Conservation (phyloP, 2,113 vertebrate species). For the Butorides virescens region DNA sequence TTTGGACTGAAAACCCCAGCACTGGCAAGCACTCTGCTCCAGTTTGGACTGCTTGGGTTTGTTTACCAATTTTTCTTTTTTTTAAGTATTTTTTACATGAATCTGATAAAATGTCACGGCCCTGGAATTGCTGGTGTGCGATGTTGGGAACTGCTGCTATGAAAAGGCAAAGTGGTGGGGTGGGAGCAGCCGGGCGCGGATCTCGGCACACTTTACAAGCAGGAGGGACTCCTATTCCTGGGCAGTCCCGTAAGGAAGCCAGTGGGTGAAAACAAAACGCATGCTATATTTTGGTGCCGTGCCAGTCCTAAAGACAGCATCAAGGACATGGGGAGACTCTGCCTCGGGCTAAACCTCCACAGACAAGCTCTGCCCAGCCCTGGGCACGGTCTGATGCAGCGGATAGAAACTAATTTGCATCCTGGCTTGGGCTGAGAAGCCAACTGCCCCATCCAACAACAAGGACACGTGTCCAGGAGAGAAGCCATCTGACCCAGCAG, state of each 20-base stretch:
- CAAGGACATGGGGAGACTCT: fast-evolving
- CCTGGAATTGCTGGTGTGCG: fast-evolving
- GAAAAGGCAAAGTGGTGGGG: neutral
- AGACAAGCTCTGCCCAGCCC: neutral
- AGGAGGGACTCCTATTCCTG: neutral
- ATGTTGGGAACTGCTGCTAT: neutral
- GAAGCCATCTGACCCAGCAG: neutral
- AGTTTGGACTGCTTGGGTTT: neutral
- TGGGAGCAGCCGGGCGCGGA: neutral
- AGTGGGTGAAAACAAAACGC: neutral
- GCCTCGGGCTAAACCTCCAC: fast-evolving
- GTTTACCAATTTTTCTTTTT: neutral
- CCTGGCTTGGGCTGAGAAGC: fast-evolving
- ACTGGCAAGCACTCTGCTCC: neutral
- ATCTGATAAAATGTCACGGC: neutral
- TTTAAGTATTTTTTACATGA: neutral
- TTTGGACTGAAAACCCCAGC: neutral
- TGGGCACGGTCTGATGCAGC: neutral
- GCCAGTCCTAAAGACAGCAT: neutral
- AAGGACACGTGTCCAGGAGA: neutral
- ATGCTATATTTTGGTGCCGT: fast-evolving
- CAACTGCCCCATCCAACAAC: fast-evolving
- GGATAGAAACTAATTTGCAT: neutral
- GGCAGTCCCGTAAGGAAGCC: neutral
- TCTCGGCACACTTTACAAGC: fast-evolving